phyloP scores from a whole-genome alignment of 1,140 invertebrate species.

The Augochlora pura region DNA sequence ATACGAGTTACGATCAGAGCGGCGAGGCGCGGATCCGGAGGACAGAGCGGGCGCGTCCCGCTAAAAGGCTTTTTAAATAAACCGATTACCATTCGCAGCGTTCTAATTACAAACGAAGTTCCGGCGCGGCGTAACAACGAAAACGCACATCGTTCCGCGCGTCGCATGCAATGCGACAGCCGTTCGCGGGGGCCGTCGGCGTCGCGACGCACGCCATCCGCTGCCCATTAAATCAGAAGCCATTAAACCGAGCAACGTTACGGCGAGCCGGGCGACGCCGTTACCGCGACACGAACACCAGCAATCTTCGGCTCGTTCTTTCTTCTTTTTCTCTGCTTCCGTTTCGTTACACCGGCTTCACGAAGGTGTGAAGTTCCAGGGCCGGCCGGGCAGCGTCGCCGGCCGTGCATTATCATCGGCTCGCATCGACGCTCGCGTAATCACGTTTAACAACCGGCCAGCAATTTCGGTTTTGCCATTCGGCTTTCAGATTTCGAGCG shows the following conservation, averaged over 20 bases:
- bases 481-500: too few species aligned
- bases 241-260: slow-evolving; percentile 61
- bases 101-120: slow-evolving; percentile 54
- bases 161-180: slow-evolving; percentile 62
- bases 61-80: slow-evolving; percentile 57
- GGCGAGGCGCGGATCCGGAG: neutral
- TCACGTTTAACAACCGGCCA: too few species aligned
- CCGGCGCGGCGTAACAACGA: slow-evolving; percentile 36
- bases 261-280: neutral
- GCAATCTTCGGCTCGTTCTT: neutral
- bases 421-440: too few species aligned
- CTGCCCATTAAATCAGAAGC: slow-evolving; percentile 60
- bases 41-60: neutral
- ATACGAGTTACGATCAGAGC: neutral
- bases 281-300: neutral
- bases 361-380: neutral
- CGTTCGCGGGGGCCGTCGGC: slow-evolving; percentile 9
- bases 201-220: slow-evolving; percentile 9
- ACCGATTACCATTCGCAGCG: slow-evolving; percentile 55
- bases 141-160: slow-evolving; percentile 39
- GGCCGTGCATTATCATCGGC: too few species aligned
- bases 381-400: too few species aligned
- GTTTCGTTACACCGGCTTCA: neutral
- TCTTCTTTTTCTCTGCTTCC: neutral
- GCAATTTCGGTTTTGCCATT: too few species aligned